phyloP scores from a whole-genome alignment of 1,140 invertebrate species.

The Pachyrhynchus sulphureomaculatus region DNA sequence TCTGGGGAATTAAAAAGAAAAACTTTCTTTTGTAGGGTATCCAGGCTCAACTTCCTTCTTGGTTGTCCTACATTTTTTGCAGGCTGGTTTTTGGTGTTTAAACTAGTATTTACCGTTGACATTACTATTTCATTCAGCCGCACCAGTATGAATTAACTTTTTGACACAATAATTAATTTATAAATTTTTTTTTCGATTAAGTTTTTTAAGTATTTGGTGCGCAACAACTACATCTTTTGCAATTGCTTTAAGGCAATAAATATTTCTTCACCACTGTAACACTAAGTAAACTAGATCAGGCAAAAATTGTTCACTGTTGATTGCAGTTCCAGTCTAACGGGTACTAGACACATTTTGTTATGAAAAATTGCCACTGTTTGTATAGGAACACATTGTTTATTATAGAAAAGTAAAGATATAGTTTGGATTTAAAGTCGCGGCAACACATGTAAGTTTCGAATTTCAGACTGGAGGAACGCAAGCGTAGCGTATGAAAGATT shows the following conservation, averaged over 20 bases:
- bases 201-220: not conserved
- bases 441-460: conserved; percentile 15
- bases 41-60: not conserved
- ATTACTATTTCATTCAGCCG: not conserved
- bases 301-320: conserved; percentile 1
- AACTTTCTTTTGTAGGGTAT: not conserved
- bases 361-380: not conserved
- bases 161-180: not conserved
- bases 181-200: not conserved
- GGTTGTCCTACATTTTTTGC: not conserved
- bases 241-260: conserved; percentile 6
- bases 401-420: not conserved
- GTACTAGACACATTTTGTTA: not conserved
- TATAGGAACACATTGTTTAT: conserved; percentile 3
- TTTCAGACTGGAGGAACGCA: conserved; percentile 18
- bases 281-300: not conserved
- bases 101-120: conserved; percentile 7
- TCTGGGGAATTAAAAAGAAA: conserved; percentile 39
- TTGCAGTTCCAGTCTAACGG: not conserved
- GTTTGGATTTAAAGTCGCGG: not conserved
- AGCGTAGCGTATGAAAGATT: conserved; percentile 13
- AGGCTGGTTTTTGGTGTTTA: not conserved
- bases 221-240: conserved; percentile 15
- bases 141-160: not conserved
- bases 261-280: not conserved